These are phyloP conservation scores for Prunella strophiata DNA, from an alignment of 2,797 vertebrate genomes.

Conservation along the genomic window DNA sequence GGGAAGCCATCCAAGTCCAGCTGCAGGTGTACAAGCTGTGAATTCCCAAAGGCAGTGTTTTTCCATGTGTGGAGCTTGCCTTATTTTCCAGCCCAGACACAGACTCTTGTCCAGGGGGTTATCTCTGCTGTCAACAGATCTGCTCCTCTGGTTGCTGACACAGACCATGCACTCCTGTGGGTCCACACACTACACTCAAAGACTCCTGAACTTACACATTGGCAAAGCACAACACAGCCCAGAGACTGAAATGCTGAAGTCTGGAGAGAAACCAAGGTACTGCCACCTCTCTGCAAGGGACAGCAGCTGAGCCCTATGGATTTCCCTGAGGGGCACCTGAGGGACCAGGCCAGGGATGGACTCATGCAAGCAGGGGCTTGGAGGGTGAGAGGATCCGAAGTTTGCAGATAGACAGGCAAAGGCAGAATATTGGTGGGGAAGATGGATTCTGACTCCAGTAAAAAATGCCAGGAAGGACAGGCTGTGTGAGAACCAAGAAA, in stretches of 20 bases:
- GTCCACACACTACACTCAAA: neutral
- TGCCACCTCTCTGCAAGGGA: neutral
- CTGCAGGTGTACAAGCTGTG: neutral
- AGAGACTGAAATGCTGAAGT: neutral
- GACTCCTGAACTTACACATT: neutral
- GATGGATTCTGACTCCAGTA: neutral
- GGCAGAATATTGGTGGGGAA: neutral
- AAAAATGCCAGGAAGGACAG: neutral
- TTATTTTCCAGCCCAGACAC: neutral
- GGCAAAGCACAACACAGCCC: neutral
- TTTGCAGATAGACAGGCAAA: neutral
- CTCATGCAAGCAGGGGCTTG: neutral
- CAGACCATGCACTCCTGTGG: neutral
- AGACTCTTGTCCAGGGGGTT: neutral
- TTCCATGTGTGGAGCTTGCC: neutral
- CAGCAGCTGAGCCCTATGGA: neutral
- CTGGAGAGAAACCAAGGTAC: neutral
- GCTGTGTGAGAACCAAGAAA: neutral
- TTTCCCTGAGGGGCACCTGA: neutral
- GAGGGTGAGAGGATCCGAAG: neutral
- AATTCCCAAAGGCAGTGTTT: neutral
- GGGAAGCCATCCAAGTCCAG: neutral
- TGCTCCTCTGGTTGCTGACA: neutral
- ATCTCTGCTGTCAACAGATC: neutral
- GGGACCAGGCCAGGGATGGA: neutral